These are phyloP conservation scores for Disparrhopalites patrizii DNA, from an alignment of 2,888 invertebrate species.

Conservation along the genomic window DNA sequence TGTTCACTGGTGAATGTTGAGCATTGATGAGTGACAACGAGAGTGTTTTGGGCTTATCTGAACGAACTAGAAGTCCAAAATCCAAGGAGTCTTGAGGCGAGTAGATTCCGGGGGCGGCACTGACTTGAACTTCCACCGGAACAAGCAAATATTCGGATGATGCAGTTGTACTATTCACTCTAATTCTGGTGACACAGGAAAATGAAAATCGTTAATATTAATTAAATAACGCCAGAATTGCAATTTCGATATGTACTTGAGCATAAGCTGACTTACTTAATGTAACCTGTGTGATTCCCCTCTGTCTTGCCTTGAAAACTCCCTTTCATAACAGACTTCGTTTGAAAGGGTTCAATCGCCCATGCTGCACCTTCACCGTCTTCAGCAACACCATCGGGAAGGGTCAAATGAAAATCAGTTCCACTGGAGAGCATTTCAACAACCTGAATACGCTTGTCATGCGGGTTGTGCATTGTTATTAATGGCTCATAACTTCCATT, in stretches of 20 bases:
- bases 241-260: too few relatives aligned
- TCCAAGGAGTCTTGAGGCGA: slow-evolving; percentile 72
- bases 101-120: slow-evolving; percentile 67
- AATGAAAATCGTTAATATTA: too few relatives aligned
- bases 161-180: slow-evolving; percentile 60
- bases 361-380: slow-evolving; percentile 77
- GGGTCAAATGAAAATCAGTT: slow-evolving; percentile 80
- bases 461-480: slow-evolving; percentile 93
- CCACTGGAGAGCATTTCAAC: slow-evolving; percentile 66
- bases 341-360: slow-evolving; percentile 84
- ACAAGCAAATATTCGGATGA: slow-evolving; percentile 64
- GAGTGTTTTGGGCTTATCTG: slow-evolving; percentile 62
- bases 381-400: slow-evolving; percentile 56
- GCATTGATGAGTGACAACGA: slow-evolving; percentile 67
- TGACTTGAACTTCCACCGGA: slow-evolving; percentile 78
- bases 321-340: slow-evolving; percentile 82
- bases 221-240: too few relatives aligned
- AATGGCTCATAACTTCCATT: slow-evolving; percentile 86
- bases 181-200: slow-evolving; percentile 58
- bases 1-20: slow-evolving; percentile 63
- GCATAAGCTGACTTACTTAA: slow-evolving; percentile 59
- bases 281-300: slow-evolving; percentile 79
- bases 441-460: slow-evolving; percentile 78
- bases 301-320: slow-evolving; percentile 71
- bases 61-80: slow-evolving; percentile 73